A percentile compares a stretch with the other conserved stretches of the same genome.
These are phyloP conservation scores for Etheostoma cragini DNA, from an alignment of 2,113 vertebrate genomes.

Conservation along the genomic window DNA sequence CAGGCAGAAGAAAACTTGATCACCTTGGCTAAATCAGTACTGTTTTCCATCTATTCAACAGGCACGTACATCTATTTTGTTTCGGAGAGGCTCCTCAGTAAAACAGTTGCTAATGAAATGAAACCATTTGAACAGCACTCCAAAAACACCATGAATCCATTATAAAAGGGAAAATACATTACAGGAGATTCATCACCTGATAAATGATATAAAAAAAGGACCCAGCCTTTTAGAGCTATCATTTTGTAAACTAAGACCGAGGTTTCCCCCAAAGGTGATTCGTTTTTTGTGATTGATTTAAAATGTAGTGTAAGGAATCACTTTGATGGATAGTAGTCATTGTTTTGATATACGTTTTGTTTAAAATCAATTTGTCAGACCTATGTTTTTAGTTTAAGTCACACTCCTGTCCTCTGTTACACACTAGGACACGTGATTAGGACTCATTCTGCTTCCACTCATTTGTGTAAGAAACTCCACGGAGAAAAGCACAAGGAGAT, in stretches of 20 bases:
- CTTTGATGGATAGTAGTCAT: neutral
- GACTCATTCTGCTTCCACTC: conserved; percentile 10
- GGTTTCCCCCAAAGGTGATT: conserved; percentile 46
- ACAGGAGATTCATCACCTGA: conserved; percentile 25
- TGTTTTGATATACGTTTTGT: conserved; percentile 37
- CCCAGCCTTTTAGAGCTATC: conserved; percentile 10
- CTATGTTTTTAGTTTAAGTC: conserved; percentile 9
- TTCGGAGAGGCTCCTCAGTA: conserved; percentile 27
- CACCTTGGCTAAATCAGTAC: conserved; percentile 52
- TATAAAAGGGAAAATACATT: conserved; percentile 1
- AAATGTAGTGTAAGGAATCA: conserved; percentile 43
- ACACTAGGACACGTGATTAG: neutral
- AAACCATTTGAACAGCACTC: conserved; percentile 27
- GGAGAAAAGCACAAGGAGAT: neutral
- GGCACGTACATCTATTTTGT: conserved; percentile 28
- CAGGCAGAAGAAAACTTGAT: conserved; percentile 51
- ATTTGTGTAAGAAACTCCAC: conserved; percentile 16
- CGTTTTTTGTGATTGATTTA: conserved; percentile 24
- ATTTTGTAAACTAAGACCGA: conserved; percentile 31
- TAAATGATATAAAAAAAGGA: conserved; percentile 13
- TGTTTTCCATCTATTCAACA: conserved; percentile 16
- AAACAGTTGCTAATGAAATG: conserved; percentile 46
- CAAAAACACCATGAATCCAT: conserved; percentile 58
- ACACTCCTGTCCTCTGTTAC: neutral
- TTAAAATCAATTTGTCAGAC: conserved; percentile 24